Percentiles rank a stretch among this genome's conserved stretches.
Conservation (phyloP, 2,888 invertebrate species). For the Pseudococcus longispinus region DNA sequence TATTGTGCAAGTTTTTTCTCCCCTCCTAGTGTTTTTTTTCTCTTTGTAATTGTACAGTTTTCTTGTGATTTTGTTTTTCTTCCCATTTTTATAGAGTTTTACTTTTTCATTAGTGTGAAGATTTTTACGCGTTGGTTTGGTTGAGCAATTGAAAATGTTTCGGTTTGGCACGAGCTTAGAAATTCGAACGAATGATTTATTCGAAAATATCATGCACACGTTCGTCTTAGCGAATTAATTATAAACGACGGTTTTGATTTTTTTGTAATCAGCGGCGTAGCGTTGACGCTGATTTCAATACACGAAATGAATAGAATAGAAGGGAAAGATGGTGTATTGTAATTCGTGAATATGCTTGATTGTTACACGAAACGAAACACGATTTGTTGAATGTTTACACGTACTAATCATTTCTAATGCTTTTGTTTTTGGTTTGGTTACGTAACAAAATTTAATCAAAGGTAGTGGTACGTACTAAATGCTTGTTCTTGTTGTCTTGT, state of each 20-base stretch:
- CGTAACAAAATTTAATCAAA: not conserved
- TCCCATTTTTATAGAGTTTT: not conserved
- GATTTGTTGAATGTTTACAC: not conserved
- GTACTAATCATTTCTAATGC: constrained; percentile 1
- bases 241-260: not conserved
- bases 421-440: constrained; percentile 22
- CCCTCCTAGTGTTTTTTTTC: not conserved
- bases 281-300: not conserved
- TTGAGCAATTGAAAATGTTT: not conserved
- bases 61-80: not conserved
- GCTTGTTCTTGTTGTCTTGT: constrained; percentile 11
- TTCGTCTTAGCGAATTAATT: not conserved
- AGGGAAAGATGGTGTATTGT: not conserved
- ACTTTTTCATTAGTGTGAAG: constrained; percentile 1
- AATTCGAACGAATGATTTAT: not conserved
- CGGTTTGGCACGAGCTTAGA: not conserved
- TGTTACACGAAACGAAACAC: not conserved
- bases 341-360: constrained; percentile 10
- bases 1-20: not conserved
- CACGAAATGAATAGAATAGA: not conserved
- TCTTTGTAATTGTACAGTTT: not conserved
- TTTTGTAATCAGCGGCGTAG: constrained; percentile 39
- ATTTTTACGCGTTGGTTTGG: not conserved
- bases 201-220: not conserved
- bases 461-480: not conserved